Conservation (phyloP, 2,797 vertebrate genomes). For the Cephalopachus bancanus region DNA sequence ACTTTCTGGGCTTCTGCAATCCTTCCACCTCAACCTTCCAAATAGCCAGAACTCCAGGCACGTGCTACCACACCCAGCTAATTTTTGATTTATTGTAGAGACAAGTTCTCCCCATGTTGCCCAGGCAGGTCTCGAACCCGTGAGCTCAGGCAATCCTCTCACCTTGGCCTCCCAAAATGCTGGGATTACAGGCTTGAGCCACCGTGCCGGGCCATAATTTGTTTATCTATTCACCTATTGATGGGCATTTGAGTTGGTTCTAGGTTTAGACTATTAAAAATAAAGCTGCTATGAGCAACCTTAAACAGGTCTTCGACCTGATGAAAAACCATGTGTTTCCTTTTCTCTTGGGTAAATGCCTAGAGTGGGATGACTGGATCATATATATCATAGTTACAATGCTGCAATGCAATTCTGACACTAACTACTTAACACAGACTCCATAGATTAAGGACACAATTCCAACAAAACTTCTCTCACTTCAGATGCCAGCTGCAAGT, state of each 20-base stretch:
- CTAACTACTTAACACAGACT: neutral
- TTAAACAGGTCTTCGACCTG: neutral
- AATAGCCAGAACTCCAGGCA: no score
- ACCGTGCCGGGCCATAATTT: neutral
- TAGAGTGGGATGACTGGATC: neutral
- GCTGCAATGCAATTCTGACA: neutral
- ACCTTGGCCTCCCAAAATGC: no score
- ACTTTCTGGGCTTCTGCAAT: no score
- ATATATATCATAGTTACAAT: neutral
- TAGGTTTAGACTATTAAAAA: neutral
- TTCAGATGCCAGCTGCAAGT: slow-evolving; percentile 3
- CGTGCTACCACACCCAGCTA: no score
- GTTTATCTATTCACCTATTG: neutral
- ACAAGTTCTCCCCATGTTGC: no score
- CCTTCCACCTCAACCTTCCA: no score
- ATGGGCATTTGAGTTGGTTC: slow-evolving; percentile 19
- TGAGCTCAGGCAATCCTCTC: no score
- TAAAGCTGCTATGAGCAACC: neutral
- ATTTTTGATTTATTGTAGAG: no score
- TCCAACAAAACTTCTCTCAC: neutral
- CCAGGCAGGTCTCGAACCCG: no score
- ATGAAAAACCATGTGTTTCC: neutral
- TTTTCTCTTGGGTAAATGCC: neutral
- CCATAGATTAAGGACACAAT: neutral
- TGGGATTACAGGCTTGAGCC: no score